Base-by-base conservation (phyloP, 2,797 vertebrate species). In the Chaunax sp. region DNA sequence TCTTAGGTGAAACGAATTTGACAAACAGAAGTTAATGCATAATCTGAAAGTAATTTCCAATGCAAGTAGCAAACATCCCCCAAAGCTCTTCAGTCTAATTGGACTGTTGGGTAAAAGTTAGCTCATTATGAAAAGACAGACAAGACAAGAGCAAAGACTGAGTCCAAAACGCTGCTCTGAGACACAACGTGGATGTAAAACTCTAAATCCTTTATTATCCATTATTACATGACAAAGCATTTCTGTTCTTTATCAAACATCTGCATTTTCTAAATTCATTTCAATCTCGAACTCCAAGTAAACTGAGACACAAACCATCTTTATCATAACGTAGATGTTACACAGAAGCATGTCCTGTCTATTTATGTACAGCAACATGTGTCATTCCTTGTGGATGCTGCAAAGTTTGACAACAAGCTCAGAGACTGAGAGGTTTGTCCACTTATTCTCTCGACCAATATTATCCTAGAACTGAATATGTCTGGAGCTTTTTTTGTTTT, bases 1-100 rank as follows among this genome's bases (percentile, higher is more conserved):
- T 79, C 37, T 54, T 59, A 66, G 38, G 38, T 83, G 40, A 77
- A 81, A 69, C 8, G 1, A 59, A 64, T 37, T 14, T 14, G 35
- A 87, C 72, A 86, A 75, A 85, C 67, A 80, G 33, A 66, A 56
- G 50, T 67, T 50, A 76, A 85, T 20, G 55, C 43, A 62, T n/a
- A 53, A 43, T 64, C 47, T 51, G 37, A 80, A 64, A 81, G 63
- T 64, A 15, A 77, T 88, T 89, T 84, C 28, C 60, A 58, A 13
- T 0, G 28, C 22, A 49, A 77, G 46, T 51, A 41, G 23, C 22
- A 69, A 61, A 40, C 47, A 28, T 50, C 30, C 37, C 63, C 11
- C 6, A 33, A 33, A 12, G 19, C 25, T 72, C 30, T 45, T 66
- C 8, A 18, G 30, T 57, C 46, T 66, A 69, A 83, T 57, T 35